Evolutionary conservation across 1,140 invertebrate genomes (phyloP).

Genomic region (Phenacoccus solenopsis): DNA sequence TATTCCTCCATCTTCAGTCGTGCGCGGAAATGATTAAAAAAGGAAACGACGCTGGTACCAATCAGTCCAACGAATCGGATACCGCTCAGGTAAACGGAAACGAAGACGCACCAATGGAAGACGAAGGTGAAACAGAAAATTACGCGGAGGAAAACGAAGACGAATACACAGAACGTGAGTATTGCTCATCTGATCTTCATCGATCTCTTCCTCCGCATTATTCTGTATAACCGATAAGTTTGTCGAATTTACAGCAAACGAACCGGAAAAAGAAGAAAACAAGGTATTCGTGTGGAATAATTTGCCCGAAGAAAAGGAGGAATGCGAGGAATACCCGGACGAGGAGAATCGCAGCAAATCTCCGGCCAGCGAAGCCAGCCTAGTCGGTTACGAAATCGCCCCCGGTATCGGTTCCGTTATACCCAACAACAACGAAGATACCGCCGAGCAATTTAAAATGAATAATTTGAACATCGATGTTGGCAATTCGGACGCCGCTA

Average conservation of each 20-base stretch:
- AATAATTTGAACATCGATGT: constrained; percentile 18
- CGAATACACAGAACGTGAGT: constrained; percentile 33
- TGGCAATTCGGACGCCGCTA: not conserved
- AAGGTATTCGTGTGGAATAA: constrained; percentile 61
- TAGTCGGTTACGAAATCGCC: constrained; percentile 38
- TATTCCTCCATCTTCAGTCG: constrained; percentile 55
- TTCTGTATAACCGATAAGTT: not conserved
- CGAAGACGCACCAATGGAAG: constrained; percentile 28
- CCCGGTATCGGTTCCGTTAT: constrained; percentile 40
- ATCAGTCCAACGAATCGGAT: constrained; percentile 15
- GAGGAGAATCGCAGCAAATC: constrained; percentile 25
- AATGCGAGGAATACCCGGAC: not conserved
- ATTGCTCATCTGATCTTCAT: not conserved
- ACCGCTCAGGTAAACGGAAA: not conserved
- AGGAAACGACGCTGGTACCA: not conserved
- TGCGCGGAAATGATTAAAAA: constrained; percentile 43
- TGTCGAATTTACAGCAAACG: not conserved
- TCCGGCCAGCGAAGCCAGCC: constrained; percentile 25
- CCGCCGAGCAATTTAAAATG: not conserved
- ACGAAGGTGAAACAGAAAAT: constrained; percentile 25
- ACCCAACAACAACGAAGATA: constrained; percentile 21
- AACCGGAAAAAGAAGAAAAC: constrained; percentile 38
- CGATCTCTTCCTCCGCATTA: not conserved
- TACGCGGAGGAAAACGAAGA: constrained; percentile 31
- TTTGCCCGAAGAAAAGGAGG: not conserved